phyloP scores from a whole-genome alignment of 1,140 invertebrate species.

The Dendrolimus punctatus region DNA sequence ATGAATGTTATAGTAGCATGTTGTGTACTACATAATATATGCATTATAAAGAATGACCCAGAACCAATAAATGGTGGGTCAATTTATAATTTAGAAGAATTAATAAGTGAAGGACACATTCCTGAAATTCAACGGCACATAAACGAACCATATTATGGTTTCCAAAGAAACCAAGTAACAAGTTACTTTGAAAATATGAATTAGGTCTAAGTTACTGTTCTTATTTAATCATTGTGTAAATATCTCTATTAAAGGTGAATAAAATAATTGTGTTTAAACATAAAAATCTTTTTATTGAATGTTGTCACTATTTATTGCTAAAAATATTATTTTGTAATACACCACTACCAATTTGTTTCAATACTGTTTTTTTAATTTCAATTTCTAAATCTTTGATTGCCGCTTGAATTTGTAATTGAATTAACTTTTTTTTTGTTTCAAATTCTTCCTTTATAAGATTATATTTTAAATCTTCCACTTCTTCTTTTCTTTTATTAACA shows the following conservation, averaged over 20 bases:
- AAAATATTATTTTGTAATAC: no score
- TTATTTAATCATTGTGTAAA: not conserved
- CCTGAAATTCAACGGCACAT: not conserved
- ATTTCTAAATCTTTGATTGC: no score
- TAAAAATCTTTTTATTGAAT: no score
- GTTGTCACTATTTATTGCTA: no score
- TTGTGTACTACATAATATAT: slow-evolving; percentile 56
- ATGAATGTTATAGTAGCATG: slow-evolving; percentile 39
- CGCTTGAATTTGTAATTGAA: no score
- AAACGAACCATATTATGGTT: slow-evolving; percentile 10
- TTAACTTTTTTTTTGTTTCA: no score
- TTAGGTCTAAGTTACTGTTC: not conserved
- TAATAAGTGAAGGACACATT: slow-evolving; percentile 7
- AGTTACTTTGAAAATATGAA: slow-evolving; percentile 12
- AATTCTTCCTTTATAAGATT: no score
- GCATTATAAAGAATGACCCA: slow-evolving; percentile 17
- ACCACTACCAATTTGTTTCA: no score
- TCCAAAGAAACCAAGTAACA: slow-evolving; percentile 10
- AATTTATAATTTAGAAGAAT: slow-evolving; percentile 5
- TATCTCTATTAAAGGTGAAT: slow-evolving; percentile 1
- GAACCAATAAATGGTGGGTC: slow-evolving; percentile 10
- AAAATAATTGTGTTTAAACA: no score
- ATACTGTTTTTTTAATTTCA: no score
- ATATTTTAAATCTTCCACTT: no score
- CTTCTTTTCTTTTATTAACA: no score